phyloP scores from a whole-genome alignment of 2,113 vertebrate species.

The Tapirus terrestris region DNA sequence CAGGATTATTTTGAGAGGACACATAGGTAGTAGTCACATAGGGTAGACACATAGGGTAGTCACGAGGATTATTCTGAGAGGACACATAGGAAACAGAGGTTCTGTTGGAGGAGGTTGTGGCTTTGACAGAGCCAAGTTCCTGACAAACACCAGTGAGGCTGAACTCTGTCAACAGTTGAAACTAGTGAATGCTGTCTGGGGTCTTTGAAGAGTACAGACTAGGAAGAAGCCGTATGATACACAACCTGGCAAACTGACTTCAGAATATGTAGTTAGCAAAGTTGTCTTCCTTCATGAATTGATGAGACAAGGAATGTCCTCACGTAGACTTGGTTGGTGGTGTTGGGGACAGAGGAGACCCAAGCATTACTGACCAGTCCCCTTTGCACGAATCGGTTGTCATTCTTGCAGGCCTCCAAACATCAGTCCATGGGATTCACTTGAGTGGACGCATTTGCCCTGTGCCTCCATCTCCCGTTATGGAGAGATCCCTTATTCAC shows the following conservation, averaged over 20 bases:
- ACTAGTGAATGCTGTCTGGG: background rate
- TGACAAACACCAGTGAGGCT: background rate
- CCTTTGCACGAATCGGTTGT: background rate
- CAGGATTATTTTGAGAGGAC: background rate
- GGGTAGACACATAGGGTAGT: too few relatives aligned
- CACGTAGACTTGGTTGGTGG: background rate
- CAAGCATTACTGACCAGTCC: background rate
- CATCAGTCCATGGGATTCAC: background rate
- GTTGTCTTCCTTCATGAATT: background rate
- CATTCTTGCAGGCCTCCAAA: background rate
- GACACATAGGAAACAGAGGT: background rate
- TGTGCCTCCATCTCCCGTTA: accelerated
- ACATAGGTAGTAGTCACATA: too few relatives aligned
- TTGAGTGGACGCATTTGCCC: background rate
- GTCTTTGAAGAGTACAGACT: background rate
- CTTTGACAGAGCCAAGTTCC: background rate
- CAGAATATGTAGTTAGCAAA: background rate
- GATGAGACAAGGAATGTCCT: background rate
- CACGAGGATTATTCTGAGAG: too few relatives aligned
- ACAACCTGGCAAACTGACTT: background rate
- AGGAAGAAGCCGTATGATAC: background rate
- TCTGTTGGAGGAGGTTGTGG: background rate
- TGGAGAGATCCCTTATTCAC: too few relatives aligned
- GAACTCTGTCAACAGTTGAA: background rate
- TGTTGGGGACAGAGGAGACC: too few relatives aligned